Base-by-base conservation (phyloP, 2,888 invertebrate genomes). In the Mimumesa dahlbomi region DNA sequence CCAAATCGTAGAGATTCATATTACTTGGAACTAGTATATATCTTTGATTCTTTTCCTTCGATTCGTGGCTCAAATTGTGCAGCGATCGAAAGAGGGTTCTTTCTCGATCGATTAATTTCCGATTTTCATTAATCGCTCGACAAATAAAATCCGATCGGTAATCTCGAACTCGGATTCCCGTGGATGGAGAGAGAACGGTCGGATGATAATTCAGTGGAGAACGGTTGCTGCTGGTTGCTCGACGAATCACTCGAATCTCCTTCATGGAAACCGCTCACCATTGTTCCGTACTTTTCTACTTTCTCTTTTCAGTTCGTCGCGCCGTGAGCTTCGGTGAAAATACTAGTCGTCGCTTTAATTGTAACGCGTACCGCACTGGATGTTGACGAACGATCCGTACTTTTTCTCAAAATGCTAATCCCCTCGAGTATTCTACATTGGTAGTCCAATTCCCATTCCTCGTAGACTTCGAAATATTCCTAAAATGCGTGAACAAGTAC, bases 91-190 rank as follows among this genome's bases (percentile, higher is more conserved):
- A n/a, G n/a, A n/a, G n/a, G n/a, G n/a, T n/a, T n/a, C n/a, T n/a
- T n/a, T n/a, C n/a, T n/a, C n/a, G n/a, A n/a, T n/a, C n/a, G n/a
- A n/a, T n/a, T n/a, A n/a, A n/a, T n/a, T n/a, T n/a, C n/a, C n/a
- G n/a, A n/a, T n/a, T n/a, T n/a, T 49, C 6, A 14, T 49, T 42
- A 49, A 57, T 63, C 34, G 46, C 49, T 40, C 25, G 6, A n/a
- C 14, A 25, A n/a, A 16, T 25, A 53, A 64, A 50, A 50, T 45
- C 58, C 58, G 49, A 64, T 21, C 45, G n/a, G n/a, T n/a, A n/a
- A n/a, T n/a, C n/a, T n/a, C n/a, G n/a, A n/a, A n/a, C n/a, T n/a
- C n/a, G n/a, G n/a, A n/a, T n/a, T n/a, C n/a, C n/a, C n/a, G n/a
- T n/a, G 29, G 49, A 19, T 11, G 16, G 36, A 36, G 19, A 43